phyloP scores from a whole-genome alignment of 2,888 invertebrate genomes.

The Heterodera filipjevi region DNA sequence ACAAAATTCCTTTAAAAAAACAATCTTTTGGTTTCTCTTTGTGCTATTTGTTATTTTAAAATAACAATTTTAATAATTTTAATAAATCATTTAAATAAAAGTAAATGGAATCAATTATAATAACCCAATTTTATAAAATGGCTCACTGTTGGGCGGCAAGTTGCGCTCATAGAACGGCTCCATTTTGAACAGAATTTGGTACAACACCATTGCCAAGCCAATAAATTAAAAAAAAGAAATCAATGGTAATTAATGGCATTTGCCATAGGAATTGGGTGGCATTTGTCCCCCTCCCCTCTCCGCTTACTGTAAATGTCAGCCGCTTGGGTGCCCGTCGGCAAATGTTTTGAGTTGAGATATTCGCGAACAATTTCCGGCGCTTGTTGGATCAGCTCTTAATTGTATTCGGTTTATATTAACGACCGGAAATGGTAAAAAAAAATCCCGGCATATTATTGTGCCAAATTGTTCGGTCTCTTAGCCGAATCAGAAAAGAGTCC shows the following conservation, averaged over 20 bases:
- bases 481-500: too few species aligned
- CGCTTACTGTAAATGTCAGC: constrained; percentile 54
- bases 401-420: too few species aligned
- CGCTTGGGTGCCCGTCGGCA: constrained; percentile 54
- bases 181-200: constrained; percentile 60
- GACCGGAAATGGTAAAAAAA: too few species aligned
- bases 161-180: constrained; percentile 62
- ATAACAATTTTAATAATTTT: too few species aligned
- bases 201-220: constrained; percentile 53
- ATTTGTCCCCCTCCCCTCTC: too few species aligned
- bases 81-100: not conserved
- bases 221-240: not conserved
- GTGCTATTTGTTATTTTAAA: too few species aligned
- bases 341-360: constrained; percentile 49
- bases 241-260: too few species aligned
- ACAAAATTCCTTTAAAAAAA: constrained; percentile 4
- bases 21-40: too few species aligned
- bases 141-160: constrained; percentile 50
- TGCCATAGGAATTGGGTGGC: constrained; percentile 32
- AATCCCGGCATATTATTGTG: too few species aligned
- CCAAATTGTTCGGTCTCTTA: too few species aligned
- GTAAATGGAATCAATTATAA: too few species aligned
- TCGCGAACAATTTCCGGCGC: constrained; percentile 63
- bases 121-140: not conserved
- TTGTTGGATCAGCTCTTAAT: constrained; percentile 61